A percentile compares a stretch with the other conserved stretches of the same genome.
These are phyloP conservation scores for Pelodytes ibericus DNA, from an alignment of 2,797 vertebrate genomes.

Conservation along the genomic window DNA sequence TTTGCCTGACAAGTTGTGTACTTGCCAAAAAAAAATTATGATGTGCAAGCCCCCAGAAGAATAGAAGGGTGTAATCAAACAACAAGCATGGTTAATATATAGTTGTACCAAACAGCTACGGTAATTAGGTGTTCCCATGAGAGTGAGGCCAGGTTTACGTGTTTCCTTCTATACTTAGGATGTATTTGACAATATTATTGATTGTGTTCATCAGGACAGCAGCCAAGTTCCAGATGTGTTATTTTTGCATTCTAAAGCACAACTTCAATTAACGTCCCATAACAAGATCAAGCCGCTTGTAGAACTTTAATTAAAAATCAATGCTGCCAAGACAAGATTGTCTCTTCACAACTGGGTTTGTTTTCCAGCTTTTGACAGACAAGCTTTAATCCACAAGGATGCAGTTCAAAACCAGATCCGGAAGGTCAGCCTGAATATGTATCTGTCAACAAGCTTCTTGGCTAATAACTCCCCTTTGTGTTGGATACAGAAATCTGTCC, in stretches of 20 bases:
- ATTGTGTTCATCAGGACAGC: slow-evolving; percentile 19
- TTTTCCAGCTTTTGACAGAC: slow-evolving; percentile 31
- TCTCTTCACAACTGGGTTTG: slow-evolving; percentile 41
- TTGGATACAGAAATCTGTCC: too few species aligned
- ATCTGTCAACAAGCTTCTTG: too few species aligned
- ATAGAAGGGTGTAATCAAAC: not conserved
- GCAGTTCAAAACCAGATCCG: slow-evolving; percentile 12
- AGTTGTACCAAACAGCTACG: not conserved
- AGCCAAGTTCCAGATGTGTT: slow-evolving; percentile 30
- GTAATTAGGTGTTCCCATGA: too few species aligned
- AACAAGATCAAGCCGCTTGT: slow-evolving; percentile 47
- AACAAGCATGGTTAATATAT: not conserved
- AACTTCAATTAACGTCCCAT: slow-evolving; percentile 34
- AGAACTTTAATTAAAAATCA: slow-evolving; percentile 53
- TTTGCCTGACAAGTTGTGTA: too few species aligned
- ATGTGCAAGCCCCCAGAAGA: too few species aligned
- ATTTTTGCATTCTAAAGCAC: slow-evolving; percentile 30
- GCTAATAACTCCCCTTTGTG: too few species aligned
- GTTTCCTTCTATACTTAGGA: not conserved
- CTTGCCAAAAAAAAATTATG: too few species aligned
- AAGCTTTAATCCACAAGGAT: slow-evolving; percentile 22
- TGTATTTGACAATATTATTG: slow-evolving; percentile 25
- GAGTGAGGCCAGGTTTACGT: not conserved
- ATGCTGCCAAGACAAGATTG: slow-evolving; percentile 41
- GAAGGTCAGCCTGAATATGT: too few species aligned